phyloP scores from a whole-genome alignment of 1,140 invertebrate genomes.

The Eciton burchellii region DNA sequence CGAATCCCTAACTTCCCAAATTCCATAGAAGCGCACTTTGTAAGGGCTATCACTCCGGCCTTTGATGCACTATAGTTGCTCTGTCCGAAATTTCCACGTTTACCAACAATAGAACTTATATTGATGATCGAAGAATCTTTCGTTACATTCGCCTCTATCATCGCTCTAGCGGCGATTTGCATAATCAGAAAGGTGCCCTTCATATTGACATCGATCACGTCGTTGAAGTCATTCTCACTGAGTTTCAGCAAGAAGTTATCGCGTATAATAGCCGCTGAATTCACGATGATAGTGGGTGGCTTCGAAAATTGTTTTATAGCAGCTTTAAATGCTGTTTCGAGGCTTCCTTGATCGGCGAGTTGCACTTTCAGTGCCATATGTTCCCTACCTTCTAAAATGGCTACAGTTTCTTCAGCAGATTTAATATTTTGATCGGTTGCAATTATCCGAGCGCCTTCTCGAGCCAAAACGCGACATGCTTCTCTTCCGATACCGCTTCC shows the following conservation, averaged over 20 bases:
- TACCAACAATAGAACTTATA: conserved; percentile 94
- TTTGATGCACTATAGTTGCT: conserved; percentile 96
- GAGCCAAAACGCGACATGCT: conserved; percentile 91
- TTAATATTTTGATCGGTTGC: conserved; percentile 91
- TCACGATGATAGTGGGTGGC: conserved; percentile 92
- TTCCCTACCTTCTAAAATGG: conserved; percentile 82
- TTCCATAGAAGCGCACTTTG: conserved; percentile 94
- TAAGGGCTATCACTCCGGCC: conserved; percentile 94
- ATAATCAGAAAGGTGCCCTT: conserved; percentile 95
- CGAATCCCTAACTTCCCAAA: conserved; percentile 89
- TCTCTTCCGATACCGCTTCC: conserved; percentile 95
- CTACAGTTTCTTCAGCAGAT: conserved; percentile 88
- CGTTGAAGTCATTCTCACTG: conserved; percentile 91
- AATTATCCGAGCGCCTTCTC: conserved; percentile 93
- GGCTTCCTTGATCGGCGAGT: conserved; percentile 88
- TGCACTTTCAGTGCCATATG: conserved; percentile 89
- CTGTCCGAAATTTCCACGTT: conserved; percentile 95
- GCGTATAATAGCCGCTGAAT: conserved; percentile 95
- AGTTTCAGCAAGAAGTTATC: conserved; percentile 94
- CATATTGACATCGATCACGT: conserved; percentile 94
- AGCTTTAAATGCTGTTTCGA: conserved; percentile 87
- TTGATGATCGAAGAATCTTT: conserved; percentile 93
- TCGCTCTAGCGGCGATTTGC: conserved; percentile 90
- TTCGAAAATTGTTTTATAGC: conserved; percentile 87
- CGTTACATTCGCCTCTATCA: conserved; percentile 88